Evolutionary conservation across 2,888 invertebrate species (phyloP).

Genomic region (Ochlodes sylvanus): DNA sequence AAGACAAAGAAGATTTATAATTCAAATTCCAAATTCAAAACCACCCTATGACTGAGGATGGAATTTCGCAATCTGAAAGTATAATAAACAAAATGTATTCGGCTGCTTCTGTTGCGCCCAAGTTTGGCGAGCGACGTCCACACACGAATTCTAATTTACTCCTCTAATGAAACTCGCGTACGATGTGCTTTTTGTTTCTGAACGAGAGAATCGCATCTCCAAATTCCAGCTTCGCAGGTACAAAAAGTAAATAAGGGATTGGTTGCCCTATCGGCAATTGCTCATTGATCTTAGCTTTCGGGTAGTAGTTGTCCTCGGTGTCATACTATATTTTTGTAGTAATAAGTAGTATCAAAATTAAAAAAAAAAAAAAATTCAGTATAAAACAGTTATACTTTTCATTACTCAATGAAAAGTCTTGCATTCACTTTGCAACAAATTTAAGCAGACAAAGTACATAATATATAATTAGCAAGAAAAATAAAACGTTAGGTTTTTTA

Average conservation of each 20-base stretch:
- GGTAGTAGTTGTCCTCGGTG: too few species aligned
- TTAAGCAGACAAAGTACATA: too few species aligned
- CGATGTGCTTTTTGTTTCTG: constrained; percentile 58
- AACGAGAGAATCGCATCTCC: constrained; percentile 51
- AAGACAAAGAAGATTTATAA: constrained; percentile 38
- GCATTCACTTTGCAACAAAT: too few species aligned
- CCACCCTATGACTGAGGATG: constrained; percentile 43
- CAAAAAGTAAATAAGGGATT: constrained; percentile 40
- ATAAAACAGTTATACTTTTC: too few species aligned
- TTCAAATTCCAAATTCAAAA: constrained; percentile 63
- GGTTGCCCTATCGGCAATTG: constrained; percentile 1
- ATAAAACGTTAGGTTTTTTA: too few species aligned
- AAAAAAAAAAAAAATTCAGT: too few species aligned
- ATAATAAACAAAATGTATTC: constrained; percentile 70
- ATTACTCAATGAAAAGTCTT: too few species aligned
- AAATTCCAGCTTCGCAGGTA: constrained; percentile 64
- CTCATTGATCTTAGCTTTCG: background rate
- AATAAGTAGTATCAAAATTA: too few species aligned
- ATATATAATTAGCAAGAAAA: too few species aligned
- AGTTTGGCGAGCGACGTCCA: constrained; percentile 62
- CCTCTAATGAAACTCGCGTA: constrained; percentile 72
- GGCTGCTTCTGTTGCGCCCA: constrained; percentile 49
- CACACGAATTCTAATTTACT: constrained; percentile 73
- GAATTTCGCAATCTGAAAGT: constrained; percentile 72
- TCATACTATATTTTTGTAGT: too few species aligned